Percentiles rank a stretch among this genome's conserved stretches.
phyloP scores from a whole-genome alignment of 2,888 invertebrate species.

The Rhogogaster chlorosoma region DNA sequence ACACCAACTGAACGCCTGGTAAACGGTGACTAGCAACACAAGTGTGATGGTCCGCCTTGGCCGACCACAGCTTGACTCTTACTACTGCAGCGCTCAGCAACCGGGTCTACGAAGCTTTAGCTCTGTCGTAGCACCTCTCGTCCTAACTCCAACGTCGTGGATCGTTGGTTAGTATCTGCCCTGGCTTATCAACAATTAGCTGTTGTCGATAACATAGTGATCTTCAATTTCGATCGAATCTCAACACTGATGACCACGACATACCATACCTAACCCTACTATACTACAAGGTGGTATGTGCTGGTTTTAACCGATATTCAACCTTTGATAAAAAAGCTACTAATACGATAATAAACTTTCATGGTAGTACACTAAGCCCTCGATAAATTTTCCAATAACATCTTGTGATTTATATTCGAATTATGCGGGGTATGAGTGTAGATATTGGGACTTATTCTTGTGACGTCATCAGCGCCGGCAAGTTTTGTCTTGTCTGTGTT shows the following conservation, averaged over 20 bases:
- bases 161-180: background rate
- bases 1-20: conserved; percentile 73
- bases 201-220: background rate
- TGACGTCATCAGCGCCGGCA: too few species aligned
- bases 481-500: too few species aligned
- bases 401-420: background rate
- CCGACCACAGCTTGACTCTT: conserved; percentile 21
- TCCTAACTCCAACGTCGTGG: background rate
- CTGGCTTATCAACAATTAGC: background rate
- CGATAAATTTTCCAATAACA: background rate
- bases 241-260: background rate
- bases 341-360: background rate
- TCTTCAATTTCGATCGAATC: background rate
- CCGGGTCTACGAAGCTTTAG: background rate
- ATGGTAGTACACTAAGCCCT: background rate
- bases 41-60: conserved; percentile 21
- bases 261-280: background rate
- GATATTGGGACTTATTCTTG: too few species aligned
- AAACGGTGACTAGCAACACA: conserved; percentile 68
- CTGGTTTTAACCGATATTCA: background rate
- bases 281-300: background rate
- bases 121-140: background rate
- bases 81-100: conserved; percentile 15
- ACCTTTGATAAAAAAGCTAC: background rate
- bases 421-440: background rate